Percentiles rank a stretch among this genome's conserved stretches.
These are phyloP conservation scores for Neoarius graeffei DNA, from an alignment of 2,113 vertebrate genomes.

Conservation along the genomic window DNA sequence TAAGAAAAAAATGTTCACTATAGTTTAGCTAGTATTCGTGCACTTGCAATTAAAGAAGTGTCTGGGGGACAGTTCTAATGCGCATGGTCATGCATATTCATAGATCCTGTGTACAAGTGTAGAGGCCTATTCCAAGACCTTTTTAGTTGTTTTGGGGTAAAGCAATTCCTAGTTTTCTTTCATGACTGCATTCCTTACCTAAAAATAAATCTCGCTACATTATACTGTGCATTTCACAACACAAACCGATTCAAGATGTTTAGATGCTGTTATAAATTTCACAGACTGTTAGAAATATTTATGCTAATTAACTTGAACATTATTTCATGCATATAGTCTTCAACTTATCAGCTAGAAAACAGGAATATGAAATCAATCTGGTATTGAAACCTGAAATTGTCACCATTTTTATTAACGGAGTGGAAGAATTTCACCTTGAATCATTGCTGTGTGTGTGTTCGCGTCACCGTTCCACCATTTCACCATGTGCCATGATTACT, in stretches of 20 bases:
- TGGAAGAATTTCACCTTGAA: constrained; percentile 63
- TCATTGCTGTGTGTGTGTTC: constrained; percentile 22
- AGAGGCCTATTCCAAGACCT: not conserved
- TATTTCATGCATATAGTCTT: not conserved
- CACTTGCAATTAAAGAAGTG: not conserved
- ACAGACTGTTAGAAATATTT: not conserved
- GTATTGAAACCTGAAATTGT: constrained; percentile 28
- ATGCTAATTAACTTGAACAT: not conserved
- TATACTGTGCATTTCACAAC: not conserved
- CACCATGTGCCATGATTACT: constrained; percentile 69
- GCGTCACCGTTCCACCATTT: constrained; percentile 46
- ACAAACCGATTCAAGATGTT: not conserved
- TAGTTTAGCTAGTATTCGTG: not conserved
- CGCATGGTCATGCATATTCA: not conserved
- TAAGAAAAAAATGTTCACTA: not conserved
- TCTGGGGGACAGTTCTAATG: not conserved
- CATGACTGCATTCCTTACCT: not conserved
- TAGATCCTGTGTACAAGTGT: not conserved
- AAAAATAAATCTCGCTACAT: not conserved
- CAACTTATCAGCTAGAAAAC: not conserved
- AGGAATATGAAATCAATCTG: constrained; percentile 4
- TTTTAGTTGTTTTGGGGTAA: not conserved
- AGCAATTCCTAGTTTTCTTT: not conserved
- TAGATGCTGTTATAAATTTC: not conserved
- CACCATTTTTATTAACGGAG: constrained; percentile 68